These are phyloP conservation scores for Hexactinellida sp. DNA, from an alignment of 37 sponge, comb jelly and placozoan genomes.

Conservation along the genomic window DNA sequence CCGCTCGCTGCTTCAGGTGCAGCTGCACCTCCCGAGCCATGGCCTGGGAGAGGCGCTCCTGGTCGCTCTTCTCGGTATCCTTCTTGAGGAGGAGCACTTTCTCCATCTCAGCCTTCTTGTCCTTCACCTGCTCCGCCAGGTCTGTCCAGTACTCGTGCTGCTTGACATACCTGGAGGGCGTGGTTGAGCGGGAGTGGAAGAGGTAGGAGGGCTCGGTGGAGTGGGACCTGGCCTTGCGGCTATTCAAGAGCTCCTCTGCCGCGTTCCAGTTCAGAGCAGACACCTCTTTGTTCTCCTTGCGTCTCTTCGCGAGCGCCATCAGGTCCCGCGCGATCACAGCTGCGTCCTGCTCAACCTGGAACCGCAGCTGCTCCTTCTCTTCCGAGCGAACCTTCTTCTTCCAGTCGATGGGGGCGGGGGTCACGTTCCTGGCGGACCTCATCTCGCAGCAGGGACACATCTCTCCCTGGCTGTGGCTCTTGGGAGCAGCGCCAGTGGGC, in stretches of 20 bases:
- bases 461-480: neutral
- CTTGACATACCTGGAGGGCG: neutral
- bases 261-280: slow-evolving; percentile 4
- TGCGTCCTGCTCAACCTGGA: neutral
- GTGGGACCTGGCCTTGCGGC: neutral
- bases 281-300: slow-evolving; percentile 3
- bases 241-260: neutral
- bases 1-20: neutral
- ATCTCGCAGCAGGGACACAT: slow-evolving; percentile 13
- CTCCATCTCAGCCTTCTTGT: neutral
- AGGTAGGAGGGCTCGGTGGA: slow-evolving; percentile 1
- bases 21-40: neutral
- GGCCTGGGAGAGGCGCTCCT: neutral
- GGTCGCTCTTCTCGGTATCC: neutral
- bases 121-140: slow-evolving; percentile 6
- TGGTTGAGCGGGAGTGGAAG: slow-evolving; percentile 7
- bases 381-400: neutral
- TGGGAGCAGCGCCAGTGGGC: neutral
- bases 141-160: slow-evolving; percentile 13
- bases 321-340: slow-evolving; percentile 1
- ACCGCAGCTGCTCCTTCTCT: neutral
- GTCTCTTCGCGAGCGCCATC: neutral
- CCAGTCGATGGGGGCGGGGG: neutral
- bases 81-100: neutral
- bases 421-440: neutral